Evolutionary conservation across 1,140 invertebrate species (phyloP), one percentile per base, ranked within the genome.

Genomic region (Heliothis virescens): DNA sequence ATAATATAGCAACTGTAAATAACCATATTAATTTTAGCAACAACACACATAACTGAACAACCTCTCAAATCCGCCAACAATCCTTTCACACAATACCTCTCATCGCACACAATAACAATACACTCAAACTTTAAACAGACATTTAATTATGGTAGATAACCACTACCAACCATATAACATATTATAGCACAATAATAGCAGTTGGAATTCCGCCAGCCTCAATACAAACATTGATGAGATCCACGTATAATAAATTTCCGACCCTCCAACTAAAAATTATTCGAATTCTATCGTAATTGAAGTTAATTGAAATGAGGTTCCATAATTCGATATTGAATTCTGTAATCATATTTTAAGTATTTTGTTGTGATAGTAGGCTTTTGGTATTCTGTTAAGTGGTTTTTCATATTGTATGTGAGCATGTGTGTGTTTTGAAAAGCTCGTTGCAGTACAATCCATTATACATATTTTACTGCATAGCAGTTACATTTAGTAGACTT

Each of bases 301-400:
- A 57, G 12, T 72, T 72, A 41, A 57, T 72, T 57, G 52, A 57
- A 72, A 57, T 72, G 69, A 72, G 69, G 15, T 72, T 57, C 57
- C 69, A 57, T 57, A 72, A 72, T 72, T 41, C 13, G 69, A 50
- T 57, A 72, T 55, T 72, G 18, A 55, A 57, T 71, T 52, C 7
- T 53, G 67, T 50, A 71, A 71, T 53, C 18, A 71, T 53, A 53
- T 52, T 50, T 71, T 10, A 71, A 29, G 13, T 26, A 71, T 71
- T 53, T 53, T 50, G 13, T 7, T 71, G 15, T 53, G 13, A 52
- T 69, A 11, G n/a, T n/a, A 62, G 62, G 62, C n/a, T 47, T 47
- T 16, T 12, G n/a, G 15, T 29, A 26, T 62, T 62, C 3, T 26
- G 12, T 34, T 15, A 26, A 34, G 15, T 9, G 26, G 13, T 29